Percentiles rank a stretch among this genome's conserved stretches.
Evolutionary conservation across 2,797 vertebrate genomes (phyloP).

Genomic region (Thaleichthys pacificus): DNA sequence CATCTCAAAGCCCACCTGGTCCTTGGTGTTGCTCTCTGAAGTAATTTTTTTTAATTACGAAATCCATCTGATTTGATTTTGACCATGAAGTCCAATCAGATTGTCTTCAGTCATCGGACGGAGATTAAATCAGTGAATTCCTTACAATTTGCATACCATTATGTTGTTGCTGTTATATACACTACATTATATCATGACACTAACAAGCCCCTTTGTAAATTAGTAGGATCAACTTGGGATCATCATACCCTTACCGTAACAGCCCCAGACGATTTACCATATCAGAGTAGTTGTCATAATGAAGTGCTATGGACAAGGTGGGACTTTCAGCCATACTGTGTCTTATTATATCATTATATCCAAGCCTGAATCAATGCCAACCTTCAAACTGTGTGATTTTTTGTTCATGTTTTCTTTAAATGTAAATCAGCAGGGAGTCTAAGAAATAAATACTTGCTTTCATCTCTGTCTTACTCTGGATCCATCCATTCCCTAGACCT

Average conservation of each 20-base stretch:
- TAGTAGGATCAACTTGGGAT: slow-evolving; percentile 2
- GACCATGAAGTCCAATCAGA: background rate
- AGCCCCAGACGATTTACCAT: slow-evolving; percentile 43
- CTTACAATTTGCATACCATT: background rate
- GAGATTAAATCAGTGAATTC: background rate
- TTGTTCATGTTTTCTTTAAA: slow-evolving; percentile 23
- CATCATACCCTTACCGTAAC: slow-evolving; percentile 18
- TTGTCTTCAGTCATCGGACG: background rate
- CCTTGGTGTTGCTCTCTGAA: background rate
- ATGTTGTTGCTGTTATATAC: background rate
- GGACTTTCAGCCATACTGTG: slow-evolving; percentile 33
- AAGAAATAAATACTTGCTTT: slow-evolving; percentile 30
- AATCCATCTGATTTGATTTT: background rate
- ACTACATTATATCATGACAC: background rate
- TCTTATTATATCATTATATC: slow-evolving; percentile 25
- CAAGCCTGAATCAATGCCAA: slow-evolving; percentile 42
- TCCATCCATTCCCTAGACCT: slow-evolving; percentile 29
- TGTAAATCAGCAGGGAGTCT: slow-evolving; percentile 38
- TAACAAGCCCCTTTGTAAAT: slow-evolving; percentile 6
- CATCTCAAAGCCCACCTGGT: background rate
- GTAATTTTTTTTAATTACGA: background rate
- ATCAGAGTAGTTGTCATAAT: slow-evolving; percentile 47
- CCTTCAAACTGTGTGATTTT: slow-evolving; percentile 33
- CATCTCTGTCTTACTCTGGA: slow-evolving; percentile 33
- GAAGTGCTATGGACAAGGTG: slow-evolving; percentile 49